These are phyloP conservation scores for Calosoma granatense DNA, from an alignment of 1,140 invertebrate genomes.

Conservation along the genomic window DNA sequence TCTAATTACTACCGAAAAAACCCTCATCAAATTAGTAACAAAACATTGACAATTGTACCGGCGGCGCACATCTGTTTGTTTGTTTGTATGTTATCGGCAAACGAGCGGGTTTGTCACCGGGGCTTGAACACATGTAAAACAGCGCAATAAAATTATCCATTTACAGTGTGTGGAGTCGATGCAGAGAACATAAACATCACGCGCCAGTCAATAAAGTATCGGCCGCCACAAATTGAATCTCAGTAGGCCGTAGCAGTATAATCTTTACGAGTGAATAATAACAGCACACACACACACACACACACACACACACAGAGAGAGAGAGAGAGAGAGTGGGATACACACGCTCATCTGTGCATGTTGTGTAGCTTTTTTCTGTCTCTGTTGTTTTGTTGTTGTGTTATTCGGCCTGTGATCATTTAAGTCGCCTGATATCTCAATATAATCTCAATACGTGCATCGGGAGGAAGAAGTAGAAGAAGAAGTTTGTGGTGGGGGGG, in stretches of 20 bases:
- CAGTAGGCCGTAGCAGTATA: neutral
- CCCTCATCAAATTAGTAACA: no score
- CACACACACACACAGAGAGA: no score
- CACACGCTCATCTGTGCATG: neutral
- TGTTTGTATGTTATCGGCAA: no score
- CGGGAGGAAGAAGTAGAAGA: neutral
- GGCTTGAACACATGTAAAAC: constrained; percentile 7
- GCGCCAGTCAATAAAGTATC: neutral
- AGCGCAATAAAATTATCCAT: neutral
- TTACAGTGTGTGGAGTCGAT: no score
- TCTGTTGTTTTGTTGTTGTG: neutral
- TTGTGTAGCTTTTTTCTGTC: neutral
- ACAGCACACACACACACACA: neutral
- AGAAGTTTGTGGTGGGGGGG: no score
- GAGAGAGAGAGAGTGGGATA: no score
- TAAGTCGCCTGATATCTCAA: constrained; percentile 3
- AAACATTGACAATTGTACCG: no score
- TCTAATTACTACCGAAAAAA: no score
- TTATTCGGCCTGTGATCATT: constrained; percentile 2
- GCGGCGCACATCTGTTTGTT: no score
- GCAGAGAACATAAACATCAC: neutral
- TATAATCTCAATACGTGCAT: constrained; percentile 3
- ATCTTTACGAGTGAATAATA: constrained; percentile 8
- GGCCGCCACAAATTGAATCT: neutral
- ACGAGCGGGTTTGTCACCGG: no score